phyloP scores from a whole-genome alignment of 2,797 vertebrate genomes.

The Valencia hispanica region DNA sequence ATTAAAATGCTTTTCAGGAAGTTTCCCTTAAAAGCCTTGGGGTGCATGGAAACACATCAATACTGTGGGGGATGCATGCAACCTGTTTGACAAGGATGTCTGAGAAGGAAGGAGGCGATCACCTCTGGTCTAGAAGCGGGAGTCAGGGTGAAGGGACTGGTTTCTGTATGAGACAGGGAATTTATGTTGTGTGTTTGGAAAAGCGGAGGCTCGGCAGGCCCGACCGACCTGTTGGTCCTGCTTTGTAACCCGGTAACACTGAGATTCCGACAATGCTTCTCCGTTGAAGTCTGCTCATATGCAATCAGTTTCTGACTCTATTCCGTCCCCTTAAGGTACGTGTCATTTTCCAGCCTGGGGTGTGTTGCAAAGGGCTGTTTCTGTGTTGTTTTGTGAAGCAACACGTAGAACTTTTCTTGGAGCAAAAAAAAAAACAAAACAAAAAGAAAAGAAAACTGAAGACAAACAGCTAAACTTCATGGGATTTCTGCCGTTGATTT shows the following conservation, averaged over 20 bases:
- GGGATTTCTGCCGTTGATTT: slow-evolving; percentile 2
- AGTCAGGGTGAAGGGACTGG: slow-evolving; percentile 37
- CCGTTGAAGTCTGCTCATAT: slow-evolving; percentile 14
- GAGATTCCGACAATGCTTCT: slow-evolving; percentile 43
- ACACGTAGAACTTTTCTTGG: background rate
- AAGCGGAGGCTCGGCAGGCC: slow-evolving; percentile 27
- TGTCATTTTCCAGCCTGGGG: slow-evolving; percentile 4
- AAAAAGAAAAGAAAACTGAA: too few species aligned
- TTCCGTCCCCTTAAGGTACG: slow-evolving; percentile 4
- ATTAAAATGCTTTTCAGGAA: slow-evolving; percentile 23
- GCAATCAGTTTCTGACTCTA: background rate
- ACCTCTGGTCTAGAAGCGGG: slow-evolving; percentile 27
- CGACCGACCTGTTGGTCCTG: slow-evolving; percentile 72
- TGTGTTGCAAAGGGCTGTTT: background rate
- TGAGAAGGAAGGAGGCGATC: slow-evolving; percentile 6
- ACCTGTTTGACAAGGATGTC: slow-evolving; percentile 43
- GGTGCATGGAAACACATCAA: background rate
- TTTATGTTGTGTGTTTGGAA: slow-evolving; percentile 5
- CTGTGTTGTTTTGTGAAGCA: background rate
- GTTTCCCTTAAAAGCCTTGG: slow-evolving; percentile 7
- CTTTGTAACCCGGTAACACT: slow-evolving; percentile 22
- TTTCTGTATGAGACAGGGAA: background rate
- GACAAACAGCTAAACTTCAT: slow-evolving; percentile 1
- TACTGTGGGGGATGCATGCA: background rate
- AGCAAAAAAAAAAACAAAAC: too few species aligned